Evolutionary conservation across 2,797 vertebrate genomes (phyloP), one percentile per base, ranked within the genome.

Genomic region (Sebastolobus alascanus): DNA sequence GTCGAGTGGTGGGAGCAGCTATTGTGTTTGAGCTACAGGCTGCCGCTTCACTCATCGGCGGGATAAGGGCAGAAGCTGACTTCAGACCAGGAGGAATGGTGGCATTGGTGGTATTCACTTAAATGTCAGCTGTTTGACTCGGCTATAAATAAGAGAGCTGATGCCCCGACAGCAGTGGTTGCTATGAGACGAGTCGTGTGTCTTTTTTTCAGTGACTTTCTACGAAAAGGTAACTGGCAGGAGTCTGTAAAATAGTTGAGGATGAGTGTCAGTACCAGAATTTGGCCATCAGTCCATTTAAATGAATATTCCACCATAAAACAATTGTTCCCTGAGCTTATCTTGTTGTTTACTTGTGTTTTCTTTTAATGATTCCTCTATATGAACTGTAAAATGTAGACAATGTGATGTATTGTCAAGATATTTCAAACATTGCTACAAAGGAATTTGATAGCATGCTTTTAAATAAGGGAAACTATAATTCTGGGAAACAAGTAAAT

Each of bases 111-210:
- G 93, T 93, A 94, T 96, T 95, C 93, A 95, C 70, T 93, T 94
- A 94, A 94, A 94, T 92, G 95, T 94, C 96, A 96, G 93, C 94
- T 96, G 93, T 91, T 94, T 90, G 71, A 73, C 89, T 89, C 65
- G 52, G 74, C 92, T 97, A 96, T 95, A 95, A 96, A 96, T 95
- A 96, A 86, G 74, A 68, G 71, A 59, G 73, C 84, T 89, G 84
- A 77, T 78, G 87, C 80, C 80, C 85, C 52, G 20, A 87, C 86
- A 88, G 83, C 64, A 18, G 38, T 64, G 58, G 85, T 88, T 91
- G 89, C 89, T 86, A 86, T 85, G 89, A 85, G 74, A 89, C 73
- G 29, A 22, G 8, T 63, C 35, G 37, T 82, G 68, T 14, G 8
- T 85, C 22, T 80, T 68, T 78, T 85, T 87, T 86, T 50, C 37